A percentile compares a stretch with the other conserved stretches of the same genome.
Conservation (phyloP, 2,113 vertebrate genomes). For the Hemiscyllium ocellatum region DNA sequence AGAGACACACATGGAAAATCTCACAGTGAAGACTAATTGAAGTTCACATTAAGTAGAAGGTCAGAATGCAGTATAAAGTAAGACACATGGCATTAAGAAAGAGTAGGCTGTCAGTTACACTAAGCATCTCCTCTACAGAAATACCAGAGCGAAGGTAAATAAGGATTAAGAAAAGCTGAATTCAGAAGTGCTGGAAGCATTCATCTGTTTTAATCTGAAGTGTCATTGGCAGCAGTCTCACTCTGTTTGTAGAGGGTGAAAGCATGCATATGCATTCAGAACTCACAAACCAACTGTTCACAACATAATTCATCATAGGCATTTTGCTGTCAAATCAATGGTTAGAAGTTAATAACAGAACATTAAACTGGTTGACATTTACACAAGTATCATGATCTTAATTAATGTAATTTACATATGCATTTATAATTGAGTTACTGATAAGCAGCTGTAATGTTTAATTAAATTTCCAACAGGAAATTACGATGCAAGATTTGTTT, state of each 20-base stretch:
- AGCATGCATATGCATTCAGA: slow-evolving; percentile 11
- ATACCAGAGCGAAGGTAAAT: neutral
- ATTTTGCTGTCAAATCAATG: slow-evolving; percentile 55
- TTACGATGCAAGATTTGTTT: slow-evolving; percentile 69
- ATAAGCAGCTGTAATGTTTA: slow-evolving; percentile 78
- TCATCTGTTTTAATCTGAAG: slow-evolving; percentile 4
- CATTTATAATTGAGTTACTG: slow-evolving; percentile 75
- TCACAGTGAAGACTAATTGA: neutral
- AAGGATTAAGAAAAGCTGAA: slow-evolving; percentile 32
- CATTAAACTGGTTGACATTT: slow-evolving; percentile 69
- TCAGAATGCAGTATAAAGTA: neutral
- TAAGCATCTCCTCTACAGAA: neutral
- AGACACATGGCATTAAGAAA: neutral
- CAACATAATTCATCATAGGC: slow-evolving; percentile 35
- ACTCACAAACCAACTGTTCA: slow-evolving; percentile 32
- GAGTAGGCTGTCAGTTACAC: neutral
- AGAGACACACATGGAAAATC: neutral
- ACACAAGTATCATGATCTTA: slow-evolving; percentile 78
- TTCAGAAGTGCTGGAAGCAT: neutral
- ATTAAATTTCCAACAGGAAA: slow-evolving; percentile 78
- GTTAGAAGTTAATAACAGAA: slow-evolving; percentile 71
- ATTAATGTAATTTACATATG: slow-evolving; percentile 78
- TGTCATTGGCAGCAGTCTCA: slow-evolving; percentile 8
- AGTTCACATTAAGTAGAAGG: neutral
- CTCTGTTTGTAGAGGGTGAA: slow-evolving; percentile 22